Evolutionary conservation across 2,113 vertebrate genomes (phyloP).

Genomic region (Capreolus pygargus): DNA sequence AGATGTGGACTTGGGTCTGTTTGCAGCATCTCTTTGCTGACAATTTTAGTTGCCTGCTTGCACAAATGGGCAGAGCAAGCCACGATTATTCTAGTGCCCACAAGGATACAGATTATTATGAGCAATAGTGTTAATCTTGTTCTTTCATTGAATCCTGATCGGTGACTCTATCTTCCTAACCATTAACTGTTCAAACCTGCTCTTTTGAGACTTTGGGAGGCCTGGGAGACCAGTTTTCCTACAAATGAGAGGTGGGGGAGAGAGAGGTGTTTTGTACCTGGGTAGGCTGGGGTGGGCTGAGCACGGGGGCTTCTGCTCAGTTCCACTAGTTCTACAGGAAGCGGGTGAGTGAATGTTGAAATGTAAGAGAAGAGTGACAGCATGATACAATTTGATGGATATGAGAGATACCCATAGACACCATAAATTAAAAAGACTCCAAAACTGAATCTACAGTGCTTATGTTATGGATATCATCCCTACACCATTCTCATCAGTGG

Average conservation of each 20-base stretch:
- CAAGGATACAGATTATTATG: background rate
- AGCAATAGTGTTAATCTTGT: background rate
- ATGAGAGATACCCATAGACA: background rate
- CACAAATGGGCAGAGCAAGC: background rate
- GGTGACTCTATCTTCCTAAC: background rate
- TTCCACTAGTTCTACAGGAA: background rate
- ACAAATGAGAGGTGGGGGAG: accelerated
- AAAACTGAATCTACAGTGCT: background rate
- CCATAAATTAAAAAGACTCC: background rate
- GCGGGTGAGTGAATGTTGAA: background rate
- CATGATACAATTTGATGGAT: background rate
- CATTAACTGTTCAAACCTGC: background rate
- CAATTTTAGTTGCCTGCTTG: background rate
- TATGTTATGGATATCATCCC: too few relatives aligned
- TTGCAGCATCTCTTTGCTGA: background rate
- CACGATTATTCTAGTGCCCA: background rate
- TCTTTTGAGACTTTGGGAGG: background rate
- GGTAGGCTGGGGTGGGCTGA: background rate
- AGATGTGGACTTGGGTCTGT: background rate
- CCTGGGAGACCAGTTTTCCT: background rate
- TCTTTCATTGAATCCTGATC: background rate
- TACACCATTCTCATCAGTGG: background rate
- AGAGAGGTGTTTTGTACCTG: background rate
- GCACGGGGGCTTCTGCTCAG: background rate
- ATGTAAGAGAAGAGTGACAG: background rate